Conservation (phyloP, 2,113 vertebrate genomes). For the Bothrops jararaca region DNA sequence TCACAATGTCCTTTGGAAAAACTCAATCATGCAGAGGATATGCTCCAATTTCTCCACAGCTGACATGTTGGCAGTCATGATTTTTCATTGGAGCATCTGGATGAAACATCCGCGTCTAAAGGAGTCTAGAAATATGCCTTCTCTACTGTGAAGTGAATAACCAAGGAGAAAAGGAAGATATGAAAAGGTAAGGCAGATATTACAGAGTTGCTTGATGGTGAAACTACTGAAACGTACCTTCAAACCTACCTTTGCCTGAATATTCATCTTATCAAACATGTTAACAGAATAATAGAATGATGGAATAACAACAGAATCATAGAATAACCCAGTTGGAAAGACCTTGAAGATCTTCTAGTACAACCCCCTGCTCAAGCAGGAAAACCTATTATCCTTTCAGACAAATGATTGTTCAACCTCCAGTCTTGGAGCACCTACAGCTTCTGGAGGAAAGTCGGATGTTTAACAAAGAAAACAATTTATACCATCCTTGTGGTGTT, state of each 20-base stretch:
- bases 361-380: too few relatives aligned
- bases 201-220: neutral
- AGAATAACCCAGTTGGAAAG: too few relatives aligned
- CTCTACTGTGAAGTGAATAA: too few relatives aligned
- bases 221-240: neutral
- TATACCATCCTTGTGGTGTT: neutral
- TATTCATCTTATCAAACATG: neutral
- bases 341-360: neutral
- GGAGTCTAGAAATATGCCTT: neutral
- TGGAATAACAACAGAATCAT: too few relatives aligned
- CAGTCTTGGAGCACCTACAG: neutral
- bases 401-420: neutral
- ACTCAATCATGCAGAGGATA: neutral
- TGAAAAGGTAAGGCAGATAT: neutral
- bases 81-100: neutral
- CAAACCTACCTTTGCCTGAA: neutral
- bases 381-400: neutral
- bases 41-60: neutral
- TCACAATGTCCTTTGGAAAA: neutral
- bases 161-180: neutral
- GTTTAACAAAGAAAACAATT: neutral
- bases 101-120: neutral
- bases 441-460: neutral
- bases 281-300: too few relatives aligned
- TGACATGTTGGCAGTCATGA: neutral